These are phyloP conservation scores for Buteo buteo DNA, from an alignment of 2,113 vertebrate species.

Conservation along the genomic window DNA sequence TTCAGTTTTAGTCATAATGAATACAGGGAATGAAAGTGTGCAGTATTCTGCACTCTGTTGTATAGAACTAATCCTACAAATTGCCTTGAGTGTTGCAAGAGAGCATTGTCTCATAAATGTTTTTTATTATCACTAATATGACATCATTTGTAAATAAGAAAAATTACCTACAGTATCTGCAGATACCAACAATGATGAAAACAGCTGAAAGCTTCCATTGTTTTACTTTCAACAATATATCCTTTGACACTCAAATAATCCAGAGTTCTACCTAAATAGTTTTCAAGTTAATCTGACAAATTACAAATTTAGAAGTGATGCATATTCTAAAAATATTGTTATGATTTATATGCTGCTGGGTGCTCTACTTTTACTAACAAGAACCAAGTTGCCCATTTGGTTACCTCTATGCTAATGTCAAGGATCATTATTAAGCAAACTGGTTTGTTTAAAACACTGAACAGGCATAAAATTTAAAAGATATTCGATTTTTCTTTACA, in stretches of 20 bases:
- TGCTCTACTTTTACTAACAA: background rate
- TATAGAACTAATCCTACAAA: background rate
- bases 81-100: constrained; percentile 11
- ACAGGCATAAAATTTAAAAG: background rate
- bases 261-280: background rate
- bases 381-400: background rate
- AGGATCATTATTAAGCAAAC: background rate
- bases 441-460: background rate
- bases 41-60: background rate
- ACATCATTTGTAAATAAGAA: background rate
- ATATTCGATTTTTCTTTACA: background rate
- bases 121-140: background rate
- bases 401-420: background rate
- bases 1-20: constrained; percentile 1
- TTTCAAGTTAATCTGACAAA: background rate
- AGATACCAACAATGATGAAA: background rate
- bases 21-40: background rate
- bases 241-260: background rate
- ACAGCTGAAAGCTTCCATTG: background rate
- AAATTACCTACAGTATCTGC: background rate
- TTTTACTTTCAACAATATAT: background rate
- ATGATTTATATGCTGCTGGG: background rate
- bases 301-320: background rate
- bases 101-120: background rate
- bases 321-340: background rate